Evolutionary conservation across 2,888 invertebrate species (phyloP).

Genomic region (Mesoligia furuncula): DNA sequence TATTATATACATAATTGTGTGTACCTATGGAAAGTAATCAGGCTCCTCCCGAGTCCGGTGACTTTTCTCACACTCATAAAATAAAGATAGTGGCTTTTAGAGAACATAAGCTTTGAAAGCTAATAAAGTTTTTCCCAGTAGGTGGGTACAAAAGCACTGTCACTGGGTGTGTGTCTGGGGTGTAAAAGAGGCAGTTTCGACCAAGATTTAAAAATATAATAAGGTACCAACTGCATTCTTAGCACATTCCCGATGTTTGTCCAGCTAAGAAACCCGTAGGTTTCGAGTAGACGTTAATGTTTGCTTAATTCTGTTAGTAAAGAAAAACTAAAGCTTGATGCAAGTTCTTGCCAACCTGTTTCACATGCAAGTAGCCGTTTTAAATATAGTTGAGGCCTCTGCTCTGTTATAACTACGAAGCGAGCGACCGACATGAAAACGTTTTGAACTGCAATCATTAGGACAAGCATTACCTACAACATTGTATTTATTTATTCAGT

Average conservation of each 20-base stretch:
- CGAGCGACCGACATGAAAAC: not conserved
- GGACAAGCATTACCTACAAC: not conserved
- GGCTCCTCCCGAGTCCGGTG: not conserved
- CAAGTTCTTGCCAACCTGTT: slow-evolving; percentile 48
- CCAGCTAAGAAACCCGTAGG: slow-evolving; percentile 20
- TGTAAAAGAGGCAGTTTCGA: not conserved
- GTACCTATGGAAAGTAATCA: not conserved
- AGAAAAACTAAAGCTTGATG: slow-evolving; percentile 34
- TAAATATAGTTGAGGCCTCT: slow-evolving; percentile 10
- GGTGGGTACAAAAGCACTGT: too few relatives aligned
- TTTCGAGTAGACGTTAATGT: slow-evolving; percentile 53
- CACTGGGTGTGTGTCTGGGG: not conserved
- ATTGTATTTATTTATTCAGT: not conserved
- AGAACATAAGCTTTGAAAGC: not conserved
- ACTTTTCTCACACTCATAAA: not conserved
- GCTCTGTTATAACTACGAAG: not conserved
- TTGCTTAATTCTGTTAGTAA: slow-evolving; percentile 40
- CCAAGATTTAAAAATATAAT: not conserved
- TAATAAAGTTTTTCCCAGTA: not conserved
- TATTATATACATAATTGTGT: too few relatives aligned
- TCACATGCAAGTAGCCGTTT: slow-evolving; percentile 29
- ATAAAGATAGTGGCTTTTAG: not conserved
- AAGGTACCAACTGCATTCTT: slow-evolving; percentile 8
- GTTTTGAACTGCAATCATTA: not conserved
- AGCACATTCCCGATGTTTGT: slow-evolving; percentile 7